Conservation (phyloP, 2,113 vertebrate genomes). For the Arenaria interpres region DNA sequence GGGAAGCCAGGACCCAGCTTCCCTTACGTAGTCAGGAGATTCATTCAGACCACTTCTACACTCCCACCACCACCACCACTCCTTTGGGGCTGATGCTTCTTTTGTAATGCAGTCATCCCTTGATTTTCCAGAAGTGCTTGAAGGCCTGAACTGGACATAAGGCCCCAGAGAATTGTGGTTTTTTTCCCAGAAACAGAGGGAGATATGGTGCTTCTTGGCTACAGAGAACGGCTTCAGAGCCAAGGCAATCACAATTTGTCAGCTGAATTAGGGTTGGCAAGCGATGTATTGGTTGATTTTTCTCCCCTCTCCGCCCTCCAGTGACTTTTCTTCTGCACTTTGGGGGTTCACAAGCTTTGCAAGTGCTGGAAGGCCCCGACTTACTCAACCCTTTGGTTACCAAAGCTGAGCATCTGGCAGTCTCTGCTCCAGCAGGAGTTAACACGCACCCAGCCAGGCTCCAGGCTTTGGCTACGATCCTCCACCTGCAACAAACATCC, state of each 20-base stretch:
- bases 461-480: background rate
- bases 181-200: background rate
- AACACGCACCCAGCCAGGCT: fast-evolving
- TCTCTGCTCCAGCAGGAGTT: background rate
- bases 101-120: background rate
- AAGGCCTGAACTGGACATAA: background rate
- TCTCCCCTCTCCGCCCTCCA: background rate
- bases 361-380: background rate
- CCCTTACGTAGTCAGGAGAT: background rate
- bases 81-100: background rate
- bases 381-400: background rate
- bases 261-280: background rate
- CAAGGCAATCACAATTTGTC: background rate
- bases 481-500: background rate
- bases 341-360: background rate
- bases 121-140: background rate
- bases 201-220: background rate
- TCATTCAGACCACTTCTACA: background rate
- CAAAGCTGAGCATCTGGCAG: background rate
- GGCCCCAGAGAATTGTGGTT: background rate
- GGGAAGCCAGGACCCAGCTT: background rate
- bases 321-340: background rate
- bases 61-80: too few species aligned
- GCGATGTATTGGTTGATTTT: background rate
- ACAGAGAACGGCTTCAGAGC: background rate